Conservation (phyloP, 2,113 vertebrate genomes). For the Varanus salvator region DNA sequence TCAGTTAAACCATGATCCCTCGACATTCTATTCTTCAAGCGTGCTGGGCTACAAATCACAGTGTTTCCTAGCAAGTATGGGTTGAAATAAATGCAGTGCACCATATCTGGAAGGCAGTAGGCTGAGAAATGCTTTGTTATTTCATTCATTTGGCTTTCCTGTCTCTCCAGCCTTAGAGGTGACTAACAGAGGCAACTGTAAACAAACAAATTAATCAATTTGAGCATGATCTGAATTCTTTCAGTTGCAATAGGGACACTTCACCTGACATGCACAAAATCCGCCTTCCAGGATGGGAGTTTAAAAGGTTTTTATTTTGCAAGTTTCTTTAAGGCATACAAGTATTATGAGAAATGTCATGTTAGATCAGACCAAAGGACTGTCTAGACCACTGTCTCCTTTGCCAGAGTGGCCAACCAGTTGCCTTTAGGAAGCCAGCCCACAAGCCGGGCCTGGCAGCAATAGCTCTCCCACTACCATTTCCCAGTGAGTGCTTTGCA, state of each 20-base stretch:
- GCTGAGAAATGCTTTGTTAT: no score
- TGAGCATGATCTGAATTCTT: not conserved
- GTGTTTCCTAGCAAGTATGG: no score
- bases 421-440: not conserved
- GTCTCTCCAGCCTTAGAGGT: not conserved
- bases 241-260: not conserved
- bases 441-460: not conserved
- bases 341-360: not conserved
- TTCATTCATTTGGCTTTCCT: not conserved
- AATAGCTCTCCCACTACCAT: not conserved
- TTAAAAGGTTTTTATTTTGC: not conserved
- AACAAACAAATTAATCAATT: not conserved
- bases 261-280: not conserved
- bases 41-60: no score
- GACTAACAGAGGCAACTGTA: not conserved
- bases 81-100: no score
- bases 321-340: not conserved
- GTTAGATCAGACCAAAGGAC: not conserved
- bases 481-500: not conserved
- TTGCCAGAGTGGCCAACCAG: not conserved
- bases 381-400: not conserved
- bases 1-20: not conserved
- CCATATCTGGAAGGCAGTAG: no score
- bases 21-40: no score
- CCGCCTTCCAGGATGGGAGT: not conserved